Percentiles rank a stretch among this genome's conserved stretches.
Evolutionary conservation across 2,797 vertebrate genomes (phyloP).

Genomic region (Gallinago nigripennis): DNA sequence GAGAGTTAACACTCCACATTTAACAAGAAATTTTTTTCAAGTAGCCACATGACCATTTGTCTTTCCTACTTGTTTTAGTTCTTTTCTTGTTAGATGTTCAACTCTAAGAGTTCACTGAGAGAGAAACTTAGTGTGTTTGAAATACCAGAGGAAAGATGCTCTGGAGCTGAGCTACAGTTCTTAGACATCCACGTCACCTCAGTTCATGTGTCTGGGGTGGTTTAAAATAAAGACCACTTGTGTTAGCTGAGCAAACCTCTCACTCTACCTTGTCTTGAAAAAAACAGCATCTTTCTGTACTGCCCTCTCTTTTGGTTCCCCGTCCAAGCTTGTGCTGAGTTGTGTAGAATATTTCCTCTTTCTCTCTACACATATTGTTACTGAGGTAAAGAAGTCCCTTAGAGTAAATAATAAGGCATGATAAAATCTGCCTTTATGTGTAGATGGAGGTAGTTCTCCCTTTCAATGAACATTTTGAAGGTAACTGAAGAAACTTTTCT

Average conservation of each 20-base stretch:
- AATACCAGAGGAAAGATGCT: not conserved
- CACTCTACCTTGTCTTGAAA: not conserved
- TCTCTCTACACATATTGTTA: not conserved
- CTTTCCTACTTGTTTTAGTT: not conserved
- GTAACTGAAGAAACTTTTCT: not conserved
- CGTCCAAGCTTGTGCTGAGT: not conserved
- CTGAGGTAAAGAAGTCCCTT: not conserved
- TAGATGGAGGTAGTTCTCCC: not conserved
- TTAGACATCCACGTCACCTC: not conserved
- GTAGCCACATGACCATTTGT: not conserved
- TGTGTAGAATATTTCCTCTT: not conserved
- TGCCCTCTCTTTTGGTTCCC: not conserved
- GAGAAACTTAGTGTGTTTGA: not conserved
- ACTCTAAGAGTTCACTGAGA: not conserved
- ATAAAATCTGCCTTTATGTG: not conserved
- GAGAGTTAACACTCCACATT: not conserved
- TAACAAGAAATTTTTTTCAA: not conserved
- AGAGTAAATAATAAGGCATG: not conserved
- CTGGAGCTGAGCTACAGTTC: not conserved
- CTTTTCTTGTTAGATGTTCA: not conserved
- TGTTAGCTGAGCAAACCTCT: not conserved
- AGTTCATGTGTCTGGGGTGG: not conserved
- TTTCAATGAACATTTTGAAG: not conserved
- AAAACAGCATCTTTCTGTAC: not conserved
- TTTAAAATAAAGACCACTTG: not conserved